A percentile compares a stretch with the other conserved stretches of the same genome.
Evolutionary conservation across 2,113 vertebrate species (phyloP).

Genomic region (Struthio camelus): DNA sequence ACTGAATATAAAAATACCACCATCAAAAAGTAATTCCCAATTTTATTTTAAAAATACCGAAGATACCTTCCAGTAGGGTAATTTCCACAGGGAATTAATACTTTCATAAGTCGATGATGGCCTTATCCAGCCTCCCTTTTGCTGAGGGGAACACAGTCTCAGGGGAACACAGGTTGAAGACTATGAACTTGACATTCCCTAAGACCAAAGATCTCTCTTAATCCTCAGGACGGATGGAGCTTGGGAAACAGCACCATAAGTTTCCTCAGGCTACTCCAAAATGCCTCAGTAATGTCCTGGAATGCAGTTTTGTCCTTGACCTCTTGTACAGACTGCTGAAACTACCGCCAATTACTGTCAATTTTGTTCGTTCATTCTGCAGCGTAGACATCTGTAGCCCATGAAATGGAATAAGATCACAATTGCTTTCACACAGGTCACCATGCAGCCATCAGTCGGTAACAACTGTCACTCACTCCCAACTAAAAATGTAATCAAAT

Average conservation of each 20-base stretch:
- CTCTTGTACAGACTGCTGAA: background rate
- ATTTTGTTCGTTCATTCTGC: background rate
- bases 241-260: background rate
- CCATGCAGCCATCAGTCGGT: background rate
- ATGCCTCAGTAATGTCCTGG: background rate
- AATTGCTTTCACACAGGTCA: constrained; percentile 14
- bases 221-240: background rate
- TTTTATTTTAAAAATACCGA: background rate
- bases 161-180: background rate
- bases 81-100: background rate
- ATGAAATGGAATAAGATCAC: background rate
- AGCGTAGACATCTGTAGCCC: background rate
- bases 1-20: background rate
- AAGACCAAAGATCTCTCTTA: background rate
- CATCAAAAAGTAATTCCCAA: background rate
- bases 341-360: constrained; percentile 38
- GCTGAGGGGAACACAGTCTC: background rate
- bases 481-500: background rate
- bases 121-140: background rate
- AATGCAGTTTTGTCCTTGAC: background rate
- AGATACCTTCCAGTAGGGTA: background rate
- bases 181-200: background rate
- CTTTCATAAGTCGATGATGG: background rate
- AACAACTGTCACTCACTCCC: constrained; percentile 27
- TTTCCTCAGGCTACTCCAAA: background rate